These are phyloP conservation scores for Cottus gobio DNA, from an alignment of 2,113 vertebrate species.

Conservation along the genomic window DNA sequence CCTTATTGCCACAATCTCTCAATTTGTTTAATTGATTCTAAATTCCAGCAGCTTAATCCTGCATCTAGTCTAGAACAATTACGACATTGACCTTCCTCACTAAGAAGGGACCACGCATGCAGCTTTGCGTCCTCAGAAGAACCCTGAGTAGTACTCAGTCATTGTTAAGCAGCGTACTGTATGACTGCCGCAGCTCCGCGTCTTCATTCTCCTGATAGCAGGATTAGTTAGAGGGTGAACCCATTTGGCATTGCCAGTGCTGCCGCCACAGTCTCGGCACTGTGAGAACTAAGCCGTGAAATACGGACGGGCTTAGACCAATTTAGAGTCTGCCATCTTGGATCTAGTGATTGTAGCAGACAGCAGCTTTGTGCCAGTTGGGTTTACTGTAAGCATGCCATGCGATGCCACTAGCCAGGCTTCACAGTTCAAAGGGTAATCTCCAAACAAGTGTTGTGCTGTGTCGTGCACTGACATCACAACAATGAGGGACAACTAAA, in stretches of 20 bases:
- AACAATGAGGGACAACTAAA: constrained; percentile 54
- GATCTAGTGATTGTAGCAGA: constrained; percentile 61
- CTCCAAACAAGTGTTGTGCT: constrained; percentile 52
- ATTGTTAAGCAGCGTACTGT: constrained; percentile 54
- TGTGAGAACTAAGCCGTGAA: constrained; percentile 72
- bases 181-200: constrained; percentile 51
- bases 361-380: constrained; percentile 66
- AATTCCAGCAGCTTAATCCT: constrained; percentile 69
- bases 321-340: constrained; percentile 76
- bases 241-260: constrained; percentile 64
- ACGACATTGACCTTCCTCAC: constrained; percentile 55
- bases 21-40: constrained; percentile 76
- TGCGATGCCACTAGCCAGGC: constrained; percentile 61
- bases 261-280: constrained; percentile 51
- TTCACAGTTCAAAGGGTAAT: constrained; percentile 65
- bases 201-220: constrained; percentile 66
- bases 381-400: constrained; percentile 69
- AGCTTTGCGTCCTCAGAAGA: constrained; percentile 53
- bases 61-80: constrained; percentile 56
- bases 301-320: constrained; percentile 71
- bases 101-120: constrained; percentile 43
- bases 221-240: constrained; percentile 72
- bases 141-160: constrained; percentile 39
- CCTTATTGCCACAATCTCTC: constrained; percentile 18
- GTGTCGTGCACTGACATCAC: constrained; percentile 38